Evolutionary conservation across 2,888 invertebrate genomes (phyloP).

Genomic region (Thereva nobilitata): DNA sequence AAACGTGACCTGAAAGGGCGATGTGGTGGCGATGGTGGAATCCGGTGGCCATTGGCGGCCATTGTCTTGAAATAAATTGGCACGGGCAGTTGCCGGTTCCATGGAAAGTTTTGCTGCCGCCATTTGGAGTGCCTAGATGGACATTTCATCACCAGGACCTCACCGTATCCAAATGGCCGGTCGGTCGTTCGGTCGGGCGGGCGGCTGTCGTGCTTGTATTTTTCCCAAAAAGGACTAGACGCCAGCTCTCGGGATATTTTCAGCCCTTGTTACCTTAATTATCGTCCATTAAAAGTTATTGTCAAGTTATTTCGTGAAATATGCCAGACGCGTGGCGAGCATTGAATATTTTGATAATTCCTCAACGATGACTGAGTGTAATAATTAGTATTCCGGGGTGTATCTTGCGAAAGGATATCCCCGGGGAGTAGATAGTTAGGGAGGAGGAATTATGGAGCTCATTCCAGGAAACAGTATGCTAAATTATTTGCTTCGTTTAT

Average conservation of each 20-base stretch:
- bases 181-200: neutral
- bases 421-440: too few relatives aligned
- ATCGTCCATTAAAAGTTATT: constrained; percentile 26
- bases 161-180: constrained; percentile 2
- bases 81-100: constrained; percentile 23
- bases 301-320: constrained; percentile 25
- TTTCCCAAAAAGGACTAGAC: neutral
- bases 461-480: too few relatives aligned
- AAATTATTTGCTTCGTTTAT: too few relatives aligned
- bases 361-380: too few relatives aligned
- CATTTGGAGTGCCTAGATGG: neutral
- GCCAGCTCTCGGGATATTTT: neutral
- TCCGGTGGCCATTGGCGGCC: constrained; percentile 22
- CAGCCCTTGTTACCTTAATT: constrained; percentile 28
- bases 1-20: constrained; percentile 35
- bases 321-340: constrained; percentile 5
- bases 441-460: too few relatives aligned
- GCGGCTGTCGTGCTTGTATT: neutral
- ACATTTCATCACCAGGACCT: constrained; percentile 16
- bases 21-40: constrained; percentile 14
- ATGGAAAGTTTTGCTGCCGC: constrained; percentile 9
- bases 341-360: constrained; percentile 1
- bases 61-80: constrained; percentile 32
- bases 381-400: too few relatives aligned
- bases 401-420: too few relatives aligned